Evolutionary conservation across 2,888 invertebrate species (phyloP), one percentile per base, ranked within the genome.

Genomic region (Agrotis ipsilon): DNA sequence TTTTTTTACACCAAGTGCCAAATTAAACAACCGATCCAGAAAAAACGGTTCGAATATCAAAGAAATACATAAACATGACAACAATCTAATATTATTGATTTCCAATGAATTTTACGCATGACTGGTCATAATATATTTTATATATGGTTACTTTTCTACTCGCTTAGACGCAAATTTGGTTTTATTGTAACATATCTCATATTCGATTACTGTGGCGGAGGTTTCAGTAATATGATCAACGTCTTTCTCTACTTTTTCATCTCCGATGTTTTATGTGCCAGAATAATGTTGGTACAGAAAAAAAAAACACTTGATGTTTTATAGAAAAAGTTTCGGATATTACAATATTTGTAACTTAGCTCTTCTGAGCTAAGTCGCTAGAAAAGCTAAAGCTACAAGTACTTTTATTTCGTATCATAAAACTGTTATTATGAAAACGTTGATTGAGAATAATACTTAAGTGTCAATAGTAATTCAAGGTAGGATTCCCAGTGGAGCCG

Each of bases 101-200:
- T 45, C 59, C 63, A 60, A 69, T 64, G 66, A 75, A 68, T 75
- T 72, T 81, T 27, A 61, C 68, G 65, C 60, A 49, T 55, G 68
- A 55, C 27, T 66, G 49, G 48, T 46, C 67, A 61, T 65, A 75
- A 82, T 81, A 72, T 24, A 39, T 67, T 39, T 59, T 58, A 24
- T 57, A 75, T 75, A 48, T 69, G 66, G 78, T 70, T 84, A 81
- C 68, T 78, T 72, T 81, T 75, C 58, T 69, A 68, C 66, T 84
- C 72, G 75, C 63, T 81, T 78, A 64, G 45, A 61, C 59, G 24
- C 19, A 39, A 71, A 70, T 70, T 67, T 70, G 51, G 49, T 70
- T 66, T 72, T 75, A 70, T 72, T 82, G 61, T 83, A 51, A 54
- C 52, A 57, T 70, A 67, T 72, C 58, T 78, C 49, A 52, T 73